Conservation (phyloP, 1,140 invertebrate genomes). For the Apis dorsata region DNA sequence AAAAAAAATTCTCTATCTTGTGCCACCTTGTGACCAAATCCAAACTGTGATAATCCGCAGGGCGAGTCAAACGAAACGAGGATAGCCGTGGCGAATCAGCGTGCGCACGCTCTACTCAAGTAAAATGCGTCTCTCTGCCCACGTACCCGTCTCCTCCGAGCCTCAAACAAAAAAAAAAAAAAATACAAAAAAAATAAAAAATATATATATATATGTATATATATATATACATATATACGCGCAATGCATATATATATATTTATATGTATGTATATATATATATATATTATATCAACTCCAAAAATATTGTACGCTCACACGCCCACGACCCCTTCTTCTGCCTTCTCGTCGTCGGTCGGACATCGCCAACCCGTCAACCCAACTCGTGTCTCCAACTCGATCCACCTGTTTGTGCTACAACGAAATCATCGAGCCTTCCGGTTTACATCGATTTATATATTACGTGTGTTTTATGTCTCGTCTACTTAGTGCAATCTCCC, state of each 20-base stretch:
- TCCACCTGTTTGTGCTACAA: constrained; percentile 53
- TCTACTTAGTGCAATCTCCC: not conserved
- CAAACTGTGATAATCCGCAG: constrained; percentile 71
- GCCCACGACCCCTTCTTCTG: constrained; percentile 36
- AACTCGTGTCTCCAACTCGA: constrained; percentile 44
- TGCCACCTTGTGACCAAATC: constrained; percentile 57
- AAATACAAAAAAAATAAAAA: not conserved
- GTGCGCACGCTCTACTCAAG: constrained; percentile 91
- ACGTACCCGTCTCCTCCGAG: constrained; percentile 70
- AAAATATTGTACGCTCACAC: constrained; percentile 30
- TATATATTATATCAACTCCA: constrained; percentile 30
- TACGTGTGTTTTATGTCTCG: constrained; percentile 7
- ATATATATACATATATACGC: constrained; percentile 13
- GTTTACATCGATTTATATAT: constrained; percentile 21
- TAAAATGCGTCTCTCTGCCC: constrained; percentile 78
- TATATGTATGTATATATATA: constrained; percentile 11
- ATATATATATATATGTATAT: not conserved
- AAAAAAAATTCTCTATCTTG: constrained; percentile 8
- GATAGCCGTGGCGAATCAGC: constrained; percentile 92
- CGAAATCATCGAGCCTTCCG: constrained; percentile 39
- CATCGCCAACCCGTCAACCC: constrained; percentile 37
- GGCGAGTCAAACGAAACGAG: constrained; percentile 84
- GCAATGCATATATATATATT: not conserved
- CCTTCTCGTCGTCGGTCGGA: constrained; percentile 57
- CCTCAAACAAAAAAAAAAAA: constrained; percentile 20